Evolutionary conservation across 2,113 vertebrate species (phyloP).

Genomic region (Motacilla alba): DNA sequence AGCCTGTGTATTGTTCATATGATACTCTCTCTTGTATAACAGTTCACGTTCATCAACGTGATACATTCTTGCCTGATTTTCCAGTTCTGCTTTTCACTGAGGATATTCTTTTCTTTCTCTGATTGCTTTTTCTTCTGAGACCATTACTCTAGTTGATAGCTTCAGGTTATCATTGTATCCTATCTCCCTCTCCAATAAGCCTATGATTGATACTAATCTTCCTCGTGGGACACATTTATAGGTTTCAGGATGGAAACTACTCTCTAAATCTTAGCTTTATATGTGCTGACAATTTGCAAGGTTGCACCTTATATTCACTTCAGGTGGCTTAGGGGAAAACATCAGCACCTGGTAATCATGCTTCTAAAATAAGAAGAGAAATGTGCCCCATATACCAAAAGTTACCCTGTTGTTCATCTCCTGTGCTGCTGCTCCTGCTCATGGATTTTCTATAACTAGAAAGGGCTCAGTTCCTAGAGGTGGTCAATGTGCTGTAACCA

Average conservation of each 20-base stretch:
- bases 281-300: conserved; percentile 74
- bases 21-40: conserved; percentile 51
- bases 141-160: conserved; percentile 78
- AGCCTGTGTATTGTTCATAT: conserved; percentile 52
- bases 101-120: conserved; percentile 71
- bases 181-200: conserved; percentile 79
- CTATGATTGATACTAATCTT: conserved; percentile 83
- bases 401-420: neutral
- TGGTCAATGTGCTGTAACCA: conserved; percentile 33
- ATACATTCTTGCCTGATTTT: conserved; percentile 63
- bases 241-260: conserved; percentile 68
- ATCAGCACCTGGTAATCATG: conserved; percentile 59
- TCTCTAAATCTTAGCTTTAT: conserved; percentile 79
- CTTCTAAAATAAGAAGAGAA: conserved; percentile 54
- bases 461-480: neutral
- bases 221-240: conserved; percentile 75
- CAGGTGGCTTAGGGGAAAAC: conserved; percentile 61
- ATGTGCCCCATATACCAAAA: neutral
- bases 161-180: conserved; percentile 77
- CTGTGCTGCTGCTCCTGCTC: neutral
- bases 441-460: neutral
- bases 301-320: conserved; percentile 70
- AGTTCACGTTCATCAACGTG: conserved; percentile 68
- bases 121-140: conserved; percentile 79
- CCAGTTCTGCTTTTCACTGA: conserved; percentile 61